phyloP scores from a whole-genome alignment of 2,113 vertebrate species.

The Pseudorectes ferrugineus region DNA sequence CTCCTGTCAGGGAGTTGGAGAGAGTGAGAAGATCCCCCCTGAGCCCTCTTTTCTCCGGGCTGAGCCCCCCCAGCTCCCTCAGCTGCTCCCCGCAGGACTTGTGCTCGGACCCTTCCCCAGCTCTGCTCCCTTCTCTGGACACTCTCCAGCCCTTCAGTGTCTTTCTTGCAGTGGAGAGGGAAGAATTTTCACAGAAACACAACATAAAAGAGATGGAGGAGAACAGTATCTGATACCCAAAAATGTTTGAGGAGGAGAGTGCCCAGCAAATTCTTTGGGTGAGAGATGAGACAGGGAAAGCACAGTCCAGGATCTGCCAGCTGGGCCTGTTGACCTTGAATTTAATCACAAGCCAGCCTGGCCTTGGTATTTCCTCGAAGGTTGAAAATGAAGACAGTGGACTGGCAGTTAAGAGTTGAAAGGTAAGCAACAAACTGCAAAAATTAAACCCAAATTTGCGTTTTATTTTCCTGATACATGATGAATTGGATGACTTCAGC shows the following conservation, averaged over 20 bases:
- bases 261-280: neutral
- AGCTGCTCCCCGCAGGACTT: neutral
- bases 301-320: neutral
- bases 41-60: neutral
- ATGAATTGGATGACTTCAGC: neutral
- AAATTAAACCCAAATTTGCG: neutral
- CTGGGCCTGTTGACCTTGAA: neutral
- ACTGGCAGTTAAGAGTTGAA: neutral
- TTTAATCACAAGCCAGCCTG: neutral
- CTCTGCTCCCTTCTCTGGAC: fast-evolving
- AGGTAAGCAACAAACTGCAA: neutral
- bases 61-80: neutral
- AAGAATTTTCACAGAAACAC: neutral
- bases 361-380: neutral
- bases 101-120: neutral
- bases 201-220: neutral
- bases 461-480: neutral
- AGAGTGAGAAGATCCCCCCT: neutral
- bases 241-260: neutral
- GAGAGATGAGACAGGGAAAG: neutral
- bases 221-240: neutral
- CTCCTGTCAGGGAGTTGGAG: neutral
- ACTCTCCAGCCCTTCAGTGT: fast-evolving
- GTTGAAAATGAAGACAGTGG: neutral
- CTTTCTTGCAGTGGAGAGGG: too few relatives aligned